These are phyloP conservation scores for Caenorhabditis macrosperma DNA, from an alignment of 2,888 invertebrate genomes.

Conservation along the genomic window DNA sequence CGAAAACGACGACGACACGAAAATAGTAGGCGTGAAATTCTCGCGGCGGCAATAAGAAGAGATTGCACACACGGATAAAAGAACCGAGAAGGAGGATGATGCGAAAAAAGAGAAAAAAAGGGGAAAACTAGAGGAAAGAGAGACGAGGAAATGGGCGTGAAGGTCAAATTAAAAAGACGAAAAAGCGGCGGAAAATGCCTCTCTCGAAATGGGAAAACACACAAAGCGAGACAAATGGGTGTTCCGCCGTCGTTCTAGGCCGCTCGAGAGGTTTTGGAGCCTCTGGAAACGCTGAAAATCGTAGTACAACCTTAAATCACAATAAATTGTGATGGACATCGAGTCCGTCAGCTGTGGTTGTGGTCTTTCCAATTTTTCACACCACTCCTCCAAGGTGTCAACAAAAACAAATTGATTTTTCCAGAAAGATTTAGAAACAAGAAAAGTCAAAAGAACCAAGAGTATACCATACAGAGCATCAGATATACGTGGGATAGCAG, in stretches of 20 bases:
- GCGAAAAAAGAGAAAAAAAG: conserved; percentile 1
- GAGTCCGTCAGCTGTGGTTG: not conserved
- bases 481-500: conserved; percentile 1
- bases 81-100: not conserved
- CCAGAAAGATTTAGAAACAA: not conserved
- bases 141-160: conserved; percentile 48
- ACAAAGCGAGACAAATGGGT: not conserved
- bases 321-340: not conserved
- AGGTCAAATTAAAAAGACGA: conserved; percentile 40
- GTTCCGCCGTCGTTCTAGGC: not conserved
- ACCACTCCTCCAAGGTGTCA: not conserved
- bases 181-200: conserved; percentile 14
- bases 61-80: conserved; percentile 18
- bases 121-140: conserved; percentile 8
- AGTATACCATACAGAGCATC: conserved; percentile 1
- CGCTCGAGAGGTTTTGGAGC: too few relatives aligned
- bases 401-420: not conserved
- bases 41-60: not conserved
- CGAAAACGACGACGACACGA: too few relatives aligned
- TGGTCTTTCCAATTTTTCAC: not conserved
- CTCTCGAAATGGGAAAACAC: not conserved
- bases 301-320: conserved; percentile 6
- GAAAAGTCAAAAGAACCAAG: not conserved
- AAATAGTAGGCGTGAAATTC: conserved; percentile 13
- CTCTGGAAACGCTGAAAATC: too few relatives aligned